Conservation (phyloP, 2,797 vertebrate species). For the Remorina albescens region DNA sequence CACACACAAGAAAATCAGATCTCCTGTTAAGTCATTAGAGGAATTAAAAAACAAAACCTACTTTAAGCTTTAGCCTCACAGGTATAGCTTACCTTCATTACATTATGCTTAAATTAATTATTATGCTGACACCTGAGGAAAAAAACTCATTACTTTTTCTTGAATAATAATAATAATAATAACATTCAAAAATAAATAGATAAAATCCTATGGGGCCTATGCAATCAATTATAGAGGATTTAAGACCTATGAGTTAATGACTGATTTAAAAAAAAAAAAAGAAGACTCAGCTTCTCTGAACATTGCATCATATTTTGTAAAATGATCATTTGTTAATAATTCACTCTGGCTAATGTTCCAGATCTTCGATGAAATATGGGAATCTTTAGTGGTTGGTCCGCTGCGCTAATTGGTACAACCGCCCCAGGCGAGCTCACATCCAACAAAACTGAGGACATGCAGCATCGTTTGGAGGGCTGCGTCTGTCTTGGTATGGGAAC, state of each 20-base stretch:
- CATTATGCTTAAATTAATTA: conserved; percentile 36
- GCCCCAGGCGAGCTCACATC: conserved; percentile 62
- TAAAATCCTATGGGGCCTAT: conserved; percentile 16
- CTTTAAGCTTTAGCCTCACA: conserved; percentile 16
- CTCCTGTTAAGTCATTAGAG: conserved; percentile 22
- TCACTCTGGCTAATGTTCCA: conserved; percentile 59
- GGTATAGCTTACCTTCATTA: conserved; percentile 22
- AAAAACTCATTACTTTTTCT: background rate
- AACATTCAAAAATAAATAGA: conserved; percentile 1
- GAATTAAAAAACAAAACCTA: conserved; percentile 27
- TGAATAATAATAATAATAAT: conserved; percentile 20
- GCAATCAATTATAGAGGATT: conserved; percentile 31
- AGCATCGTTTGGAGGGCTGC: conserved; percentile 43
- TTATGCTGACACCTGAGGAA: background rate
- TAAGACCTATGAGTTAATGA: conserved; percentile 8
- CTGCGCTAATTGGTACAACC: conserved; percentile 72
- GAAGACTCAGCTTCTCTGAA: conserved; percentile 24
- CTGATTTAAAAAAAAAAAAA: conserved; percentile 23
- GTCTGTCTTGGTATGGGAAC: conserved; percentile 19
- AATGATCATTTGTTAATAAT: conserved; percentile 52
- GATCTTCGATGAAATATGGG: conserved; percentile 68
- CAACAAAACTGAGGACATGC: conserved; percentile 54
- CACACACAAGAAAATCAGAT: background rate
- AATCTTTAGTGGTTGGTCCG: conserved; percentile 63
- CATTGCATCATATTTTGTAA: conserved; percentile 28